Evolutionary conservation across 2,797 vertebrate genomes (phyloP).

Genomic region (Amphiprion clarkii): DNA sequence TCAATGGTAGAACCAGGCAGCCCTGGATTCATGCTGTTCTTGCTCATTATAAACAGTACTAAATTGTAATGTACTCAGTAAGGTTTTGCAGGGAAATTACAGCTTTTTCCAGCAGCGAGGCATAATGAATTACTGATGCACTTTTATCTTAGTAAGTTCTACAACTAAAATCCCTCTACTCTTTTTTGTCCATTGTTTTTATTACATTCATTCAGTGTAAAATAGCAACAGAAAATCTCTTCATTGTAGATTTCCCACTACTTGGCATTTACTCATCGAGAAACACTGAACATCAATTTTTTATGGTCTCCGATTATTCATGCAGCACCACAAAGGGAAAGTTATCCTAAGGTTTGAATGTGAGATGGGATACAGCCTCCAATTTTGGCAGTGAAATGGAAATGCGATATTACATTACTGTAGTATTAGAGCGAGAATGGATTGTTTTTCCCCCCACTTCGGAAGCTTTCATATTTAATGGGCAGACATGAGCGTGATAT

Average conservation of each 20-base stretch:
- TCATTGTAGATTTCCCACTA: background rate
- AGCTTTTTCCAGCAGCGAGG: background rate
- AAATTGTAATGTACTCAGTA: conserved; percentile 12
- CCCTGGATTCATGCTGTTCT: conserved; percentile 36
- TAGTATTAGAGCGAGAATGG: background rate
- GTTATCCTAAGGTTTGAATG: conserved; percentile 3
- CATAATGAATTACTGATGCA: conserved; percentile 26
- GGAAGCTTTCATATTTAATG: conserved; percentile 2
- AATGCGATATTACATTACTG: conserved; percentile 7
- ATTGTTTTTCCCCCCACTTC: background rate
- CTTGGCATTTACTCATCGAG: conserved; percentile 14
- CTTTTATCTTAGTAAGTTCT: conserved; percentile 4
- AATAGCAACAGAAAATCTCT: background rate
- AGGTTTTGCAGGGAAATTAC: conserved; percentile 23
- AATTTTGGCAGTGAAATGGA: conserved; percentile 2
- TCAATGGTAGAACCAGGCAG: conserved; percentile 28
- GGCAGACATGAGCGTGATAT: no score
- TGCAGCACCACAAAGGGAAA: conserved; percentile 13
- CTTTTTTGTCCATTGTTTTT: conserved; percentile 4
- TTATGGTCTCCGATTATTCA: conserved; percentile 26
- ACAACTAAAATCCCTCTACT: background rate
- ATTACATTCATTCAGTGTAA: conserved; percentile 8
- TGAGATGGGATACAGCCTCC: background rate
- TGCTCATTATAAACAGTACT: conserved; percentile 40
- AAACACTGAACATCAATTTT: conserved; percentile 18